Percentiles rank a stretch among this genome's conserved stretches.
Conservation (phyloP, 2,113 vertebrate species). For the Colistium nudipinnis region DNA sequence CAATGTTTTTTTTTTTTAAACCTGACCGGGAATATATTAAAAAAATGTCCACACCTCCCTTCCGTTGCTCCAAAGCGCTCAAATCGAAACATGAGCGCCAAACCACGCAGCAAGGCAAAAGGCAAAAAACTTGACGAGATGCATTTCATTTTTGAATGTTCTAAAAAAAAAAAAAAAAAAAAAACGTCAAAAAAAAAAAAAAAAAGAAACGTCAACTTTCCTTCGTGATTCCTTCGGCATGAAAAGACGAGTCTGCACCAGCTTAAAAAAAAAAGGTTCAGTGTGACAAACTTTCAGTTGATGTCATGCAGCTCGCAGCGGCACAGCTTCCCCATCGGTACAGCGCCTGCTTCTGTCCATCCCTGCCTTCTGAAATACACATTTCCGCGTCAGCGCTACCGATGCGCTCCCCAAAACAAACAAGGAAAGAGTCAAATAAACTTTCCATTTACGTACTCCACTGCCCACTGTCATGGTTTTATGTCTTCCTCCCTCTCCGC, state of each 20-base stretch:
- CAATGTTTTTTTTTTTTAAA: background rate
- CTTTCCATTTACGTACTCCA: background rate
- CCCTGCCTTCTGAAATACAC: slow-evolving; percentile 3
- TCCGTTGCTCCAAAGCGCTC: background rate
- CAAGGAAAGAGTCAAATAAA: slow-evolving; percentile 12
- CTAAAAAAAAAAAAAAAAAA: too few species aligned
- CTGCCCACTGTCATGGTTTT: slow-evolving; percentile 12
- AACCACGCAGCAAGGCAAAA: background rate
- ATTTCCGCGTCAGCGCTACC: background rate
- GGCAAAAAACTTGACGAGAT: too few species aligned
- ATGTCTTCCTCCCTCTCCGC: slow-evolving; percentile 9
- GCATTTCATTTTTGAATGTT: too few species aligned
- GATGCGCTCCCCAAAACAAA: background rate
- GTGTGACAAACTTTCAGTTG: background rate
- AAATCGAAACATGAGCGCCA: background rate
- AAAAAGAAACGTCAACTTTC: too few species aligned
- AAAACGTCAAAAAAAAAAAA: background rate
- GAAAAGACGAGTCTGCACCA: slow-evolving; percentile 6
- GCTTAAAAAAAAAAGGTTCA: slow-evolving; percentile 10
- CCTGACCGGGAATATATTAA: background rate
- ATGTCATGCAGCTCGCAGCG: background rate
- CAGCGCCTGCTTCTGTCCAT: background rate
- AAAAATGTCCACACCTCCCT: background rate
- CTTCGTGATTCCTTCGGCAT: too few species aligned
- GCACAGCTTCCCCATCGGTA: background rate